Evolutionary conservation across 2,888 invertebrate species (phyloP).

Genomic region (Callimorpha dominula): DNA sequence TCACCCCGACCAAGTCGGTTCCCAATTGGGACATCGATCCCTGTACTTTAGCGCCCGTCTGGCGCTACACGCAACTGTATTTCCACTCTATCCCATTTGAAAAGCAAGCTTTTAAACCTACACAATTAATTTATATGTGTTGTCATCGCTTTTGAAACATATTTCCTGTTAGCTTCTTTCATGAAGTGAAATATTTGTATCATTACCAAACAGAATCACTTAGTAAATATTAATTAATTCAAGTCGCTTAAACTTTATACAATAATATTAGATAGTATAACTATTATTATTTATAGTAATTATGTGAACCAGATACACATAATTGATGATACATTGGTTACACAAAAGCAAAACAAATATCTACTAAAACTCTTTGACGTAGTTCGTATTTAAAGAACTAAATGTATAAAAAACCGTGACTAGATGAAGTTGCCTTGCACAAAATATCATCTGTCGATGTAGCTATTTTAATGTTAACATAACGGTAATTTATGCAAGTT

Average conservation of each 20-base stretch:
- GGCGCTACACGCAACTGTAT: slow-evolving; percentile 65
- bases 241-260: not conserved
- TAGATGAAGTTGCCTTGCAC: slow-evolving; percentile 66
- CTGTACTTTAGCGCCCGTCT: slow-evolving; percentile 67
- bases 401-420: slow-evolving; percentile 68
- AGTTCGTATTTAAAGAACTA: slow-evolving; percentile 64
- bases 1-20: slow-evolving; percentile 62
- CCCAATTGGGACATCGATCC: slow-evolving; percentile 77
- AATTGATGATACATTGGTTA: not conserved
- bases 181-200: slow-evolving; percentile 18
- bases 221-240: not conserved
- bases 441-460: slow-evolving; percentile 65
- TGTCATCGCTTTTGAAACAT: slow-evolving; percentile 19
- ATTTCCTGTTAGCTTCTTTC: slow-evolving; percentile 24
- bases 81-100: slow-evolving; percentile 43
- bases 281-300: not conserved
- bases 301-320: slow-evolving; percentile 15
- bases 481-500: slow-evolving; percentile 41
- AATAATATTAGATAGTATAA: not conserved
- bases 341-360: slow-evolving; percentile 49
- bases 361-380: slow-evolving; percentile 54
- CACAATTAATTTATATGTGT: slow-evolving; percentile 28
- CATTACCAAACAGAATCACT: slow-evolving; percentile 13
- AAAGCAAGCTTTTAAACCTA: slow-evolving; percentile 51
- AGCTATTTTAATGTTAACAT: slow-evolving; percentile 55